Base-by-base conservation (phyloP, 2,888 invertebrate species). In the Tanytarsus gracilentus region DNA sequence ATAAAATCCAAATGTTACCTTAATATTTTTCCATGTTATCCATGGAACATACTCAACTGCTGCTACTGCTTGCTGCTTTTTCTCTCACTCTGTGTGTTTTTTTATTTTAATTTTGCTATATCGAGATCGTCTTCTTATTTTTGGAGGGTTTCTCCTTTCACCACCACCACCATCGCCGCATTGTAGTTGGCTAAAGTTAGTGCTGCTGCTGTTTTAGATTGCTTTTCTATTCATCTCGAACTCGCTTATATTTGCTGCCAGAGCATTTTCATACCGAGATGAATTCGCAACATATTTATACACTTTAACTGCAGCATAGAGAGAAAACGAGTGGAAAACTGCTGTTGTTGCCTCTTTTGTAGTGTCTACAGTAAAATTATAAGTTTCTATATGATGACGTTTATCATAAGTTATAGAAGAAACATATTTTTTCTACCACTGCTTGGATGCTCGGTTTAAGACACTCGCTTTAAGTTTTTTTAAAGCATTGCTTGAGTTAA, bases 1-100 rank as follows among this genome's bases (percentile, higher is more conserved):
- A 60, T 60, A 60, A 60, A 60, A 60, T 26, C 50, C 60, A 60
- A 60, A 50, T 60, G 60, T 60, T 60, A 60, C 60, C 60, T 60
- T 60, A 60, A 60, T 60, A 60, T 60, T 58, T 48, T 40, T 56
- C 33, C 55, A 56, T 56, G 55, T 36, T 40, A 36, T 56, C 53
- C 53, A 53, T 53, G 53, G 36, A 53, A 53, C 53, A 53, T 36
- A 53, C 53, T 53, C 53, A 27, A 27, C 18, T 18, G 18, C 44
- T 44, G n/a, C n/a, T n/a, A n/a, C n/a, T n/a, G n/a, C n/a, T n/a
- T n/a, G n/a, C n/a, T 18, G 18, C 44, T 48, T 48, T 14, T 29
- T 18, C 39, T 23, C 39, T 26, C 55, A 36, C 29, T n/a, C 33
- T n/a, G 36, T 36, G 21, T 23, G 18, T 30, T 29, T 56, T 56